Evolutionary conservation across 2,888 invertebrate genomes (phyloP), one percentile per base, ranked within the genome.

Genomic region (Mythimna ferrago): DNA sequence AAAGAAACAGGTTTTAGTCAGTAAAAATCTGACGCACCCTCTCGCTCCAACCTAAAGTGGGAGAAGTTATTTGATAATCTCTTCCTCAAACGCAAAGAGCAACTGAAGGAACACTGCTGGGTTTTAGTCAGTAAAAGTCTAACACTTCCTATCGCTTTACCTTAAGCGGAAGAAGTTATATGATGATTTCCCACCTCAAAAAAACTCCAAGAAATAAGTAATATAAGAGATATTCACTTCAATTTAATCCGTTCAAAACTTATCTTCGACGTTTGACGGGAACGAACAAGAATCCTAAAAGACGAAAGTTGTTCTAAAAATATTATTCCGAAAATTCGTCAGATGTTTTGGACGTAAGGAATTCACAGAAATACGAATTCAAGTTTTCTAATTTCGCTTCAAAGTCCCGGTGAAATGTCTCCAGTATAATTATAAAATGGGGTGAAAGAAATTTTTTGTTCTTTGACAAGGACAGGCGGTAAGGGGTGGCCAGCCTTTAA

Each of bases 311-410:
- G 78, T 77, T 75, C 82, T 32, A 44, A 77, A 74, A 84, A 83
- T 84, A 80, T 85, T 81, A 84, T 80, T 66, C 80, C 78, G 70
- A 81, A 84, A 83, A 87, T 79, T 84, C 86, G 80, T 83, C 88
- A 87, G 83, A 86, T 90, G 86, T 87, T 86, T 88, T 80, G 65
- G 82, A 87, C 86, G 80, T 84, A 74, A 80, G 80, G 80, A 85
- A 86, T 89, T 87, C 81, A 61, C 68, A 65, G 71, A 62, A 73
- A 78, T 74, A 71, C 78, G 81, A 75, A 83, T 83, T 87, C 76
- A 90, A 92, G 88, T 92, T 92, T 91, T 88, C 86, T 90, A 91
- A 92, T 93, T 90, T 89, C 77, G 76, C 65, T 83, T 76, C 76
- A 80, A 84, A 82, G 80, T 83, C 60, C 53, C 54, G 54, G 54